A percentile compares a stretch with the other conserved stretches of the same genome.
These are phyloP conservation scores for Podabrus alpinus DNA, from an alignment of 2,888 invertebrate species.

Conservation along the genomic window DNA sequence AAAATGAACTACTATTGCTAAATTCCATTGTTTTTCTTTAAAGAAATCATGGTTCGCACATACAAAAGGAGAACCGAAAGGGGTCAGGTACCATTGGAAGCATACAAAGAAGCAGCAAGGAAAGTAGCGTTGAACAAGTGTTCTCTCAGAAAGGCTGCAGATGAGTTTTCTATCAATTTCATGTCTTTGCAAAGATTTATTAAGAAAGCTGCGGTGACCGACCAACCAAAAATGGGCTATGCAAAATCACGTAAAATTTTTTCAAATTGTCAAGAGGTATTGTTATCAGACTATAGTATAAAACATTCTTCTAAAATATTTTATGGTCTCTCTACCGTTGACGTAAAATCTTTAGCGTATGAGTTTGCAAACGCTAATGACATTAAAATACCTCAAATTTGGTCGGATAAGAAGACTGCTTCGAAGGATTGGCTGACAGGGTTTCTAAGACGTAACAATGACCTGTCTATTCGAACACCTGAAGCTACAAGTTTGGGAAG, in stretches of 20 bases:
- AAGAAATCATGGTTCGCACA: no score
- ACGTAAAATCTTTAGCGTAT: neutral
- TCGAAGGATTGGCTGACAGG: slow-evolving; percentile 25
- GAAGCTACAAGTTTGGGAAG: no score
- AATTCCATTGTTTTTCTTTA: neutral
- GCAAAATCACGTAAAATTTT: neutral
- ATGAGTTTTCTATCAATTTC: neutral
- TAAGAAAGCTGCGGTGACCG: neutral
- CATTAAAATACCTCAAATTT: neutral
- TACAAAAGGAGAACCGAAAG: neutral
- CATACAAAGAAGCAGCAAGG: neutral
- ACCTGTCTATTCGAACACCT: slow-evolving; percentile 26
- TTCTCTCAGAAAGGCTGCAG: neutral
- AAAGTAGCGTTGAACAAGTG: neutral
- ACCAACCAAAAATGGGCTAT: neutral
- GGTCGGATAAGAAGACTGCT: slow-evolving; percentile 2
- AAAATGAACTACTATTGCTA: neutral
- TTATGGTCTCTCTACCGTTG: neutral
- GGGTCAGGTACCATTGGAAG: neutral
- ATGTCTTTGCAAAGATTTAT: neutral
- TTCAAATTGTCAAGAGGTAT: neutral
- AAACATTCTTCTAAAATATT: neutral
- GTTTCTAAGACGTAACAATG: slow-evolving; percentile 19
- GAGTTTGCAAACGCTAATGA: neutral
- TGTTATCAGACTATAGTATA: neutral